A percentile compares a stretch with the other conserved stretches of the same genome.
These are phyloP conservation scores for Zaprionus capensis DNA, from an alignment of 1,140 invertebrate genomes.

Conservation along the genomic window DNA sequence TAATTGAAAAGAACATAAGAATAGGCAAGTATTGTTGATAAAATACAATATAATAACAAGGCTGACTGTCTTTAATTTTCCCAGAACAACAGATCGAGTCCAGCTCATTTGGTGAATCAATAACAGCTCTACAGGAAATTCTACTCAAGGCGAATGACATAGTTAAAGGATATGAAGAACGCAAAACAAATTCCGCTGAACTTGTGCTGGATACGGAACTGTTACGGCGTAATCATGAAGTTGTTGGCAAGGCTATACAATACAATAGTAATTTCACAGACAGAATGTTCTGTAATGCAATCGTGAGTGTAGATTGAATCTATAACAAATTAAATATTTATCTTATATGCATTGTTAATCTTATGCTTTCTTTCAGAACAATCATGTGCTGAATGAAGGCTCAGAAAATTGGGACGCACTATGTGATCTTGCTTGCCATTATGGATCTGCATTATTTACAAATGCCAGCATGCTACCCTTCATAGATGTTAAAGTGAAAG, in stretches of 20 bases:
- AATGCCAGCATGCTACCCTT: conserved; percentile 67
- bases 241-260: conserved; percentile 61
- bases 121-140: conserved; percentile 52
- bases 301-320: conserved; percentile 41
- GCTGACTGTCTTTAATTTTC: background rate
- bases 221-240: conserved; percentile 59
- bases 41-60: background rate
- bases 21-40: conserved; percentile 43
- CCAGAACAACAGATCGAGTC: conserved; percentile 59
- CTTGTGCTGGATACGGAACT: conserved; percentile 65
- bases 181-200: conserved; percentile 53
- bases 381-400: conserved; percentile 53
- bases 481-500: conserved; percentile 62
- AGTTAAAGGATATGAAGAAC: conserved; percentile 44
- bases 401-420: conserved; percentile 58
- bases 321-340: background rate
- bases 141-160: conserved; percentile 54
- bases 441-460: conserved; percentile 42
- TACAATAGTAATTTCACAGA: conserved; percentile 56
- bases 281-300: conserved; percentile 51
- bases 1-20: conserved; percentile 65
- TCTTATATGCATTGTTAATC: background rate
- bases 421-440: conserved; percentile 48
- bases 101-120: conserved; percentile 46
- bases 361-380: conserved; percentile 20